Evolutionary conservation across 2,888 invertebrate species (phyloP).

Genomic region (Eupithecia inturbata): DNA sequence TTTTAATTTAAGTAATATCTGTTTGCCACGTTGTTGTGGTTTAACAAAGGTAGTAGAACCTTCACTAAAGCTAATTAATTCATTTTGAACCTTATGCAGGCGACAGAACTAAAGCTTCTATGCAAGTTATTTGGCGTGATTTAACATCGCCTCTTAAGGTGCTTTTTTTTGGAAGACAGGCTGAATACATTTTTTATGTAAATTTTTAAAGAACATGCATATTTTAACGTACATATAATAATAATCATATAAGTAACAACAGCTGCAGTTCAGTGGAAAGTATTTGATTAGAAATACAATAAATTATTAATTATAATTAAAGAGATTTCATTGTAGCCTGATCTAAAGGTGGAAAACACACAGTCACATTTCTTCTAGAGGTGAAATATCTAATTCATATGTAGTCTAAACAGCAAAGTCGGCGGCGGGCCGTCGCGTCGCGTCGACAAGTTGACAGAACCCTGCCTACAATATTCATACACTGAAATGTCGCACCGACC

Average conservation of each 20-base stretch:
- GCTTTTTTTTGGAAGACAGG: not conserved
- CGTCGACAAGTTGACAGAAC: not conserved
- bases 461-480: not conserved
- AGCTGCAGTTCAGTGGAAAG: slow-evolving; percentile 36
- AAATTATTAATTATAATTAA: slow-evolving; percentile 22
- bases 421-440: no score
- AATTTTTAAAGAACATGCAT: not conserved
- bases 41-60: not conserved
- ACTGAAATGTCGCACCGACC: not conserved
- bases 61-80: not conserved
- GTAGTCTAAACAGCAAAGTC: not conserved
- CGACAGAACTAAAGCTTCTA: not conserved
- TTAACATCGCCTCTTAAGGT: not conserved
- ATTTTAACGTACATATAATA: not conserved
- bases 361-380: not conserved
- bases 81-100: not conserved
- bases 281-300: slow-evolving; percentile 21
- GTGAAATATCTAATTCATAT: not conserved
- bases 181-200: not conserved
- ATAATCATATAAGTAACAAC: slow-evolving; percentile 25
- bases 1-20: not conserved
- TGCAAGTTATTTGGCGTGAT: not conserved
- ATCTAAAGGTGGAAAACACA: slow-evolving; percentile 30
- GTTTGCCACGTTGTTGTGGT: no score
- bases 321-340: slow-evolving; percentile 28